A percentile compares a stretch with the other conserved stretches of the same genome.
Conservation (phyloP, 2,113 vertebrate species). For the Periophthalmus modestus region DNA sequence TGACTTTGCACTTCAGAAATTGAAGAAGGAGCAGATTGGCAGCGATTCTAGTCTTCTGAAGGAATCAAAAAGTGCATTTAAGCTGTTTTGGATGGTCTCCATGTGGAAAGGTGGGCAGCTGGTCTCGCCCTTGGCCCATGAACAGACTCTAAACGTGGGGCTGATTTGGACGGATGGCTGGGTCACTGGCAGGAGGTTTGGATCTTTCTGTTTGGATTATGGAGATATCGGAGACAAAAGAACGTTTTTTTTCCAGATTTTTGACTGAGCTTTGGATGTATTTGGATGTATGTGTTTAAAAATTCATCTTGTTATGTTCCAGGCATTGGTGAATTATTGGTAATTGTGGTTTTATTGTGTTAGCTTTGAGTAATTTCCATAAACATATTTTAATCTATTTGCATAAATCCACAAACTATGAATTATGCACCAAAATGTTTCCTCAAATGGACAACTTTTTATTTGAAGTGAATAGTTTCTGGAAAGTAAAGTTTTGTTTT, state of each 20-base stretch:
- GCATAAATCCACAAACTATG: too few species aligned
- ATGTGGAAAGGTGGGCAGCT: constrained; percentile 13
- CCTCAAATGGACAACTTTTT: not conserved
- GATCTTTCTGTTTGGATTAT: constrained; percentile 25
- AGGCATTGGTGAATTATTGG: not conserved
- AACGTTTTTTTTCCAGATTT: not conserved
- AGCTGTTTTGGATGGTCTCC: constrained; percentile 3
- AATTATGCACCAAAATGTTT: not conserved
- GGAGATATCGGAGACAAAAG: not conserved
- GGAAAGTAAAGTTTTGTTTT: too few species aligned
- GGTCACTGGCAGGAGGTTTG: constrained; percentile 39
- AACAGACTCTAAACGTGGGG: constrained; percentile 41
- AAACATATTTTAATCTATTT: too few species aligned
- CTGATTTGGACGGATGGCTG: constrained; percentile 37
- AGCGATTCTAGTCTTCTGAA: not conserved
- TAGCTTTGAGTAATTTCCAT: too few species aligned
- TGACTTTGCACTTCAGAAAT: not conserved
- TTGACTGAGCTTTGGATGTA: too few species aligned
- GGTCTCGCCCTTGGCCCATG: constrained; percentile 25
- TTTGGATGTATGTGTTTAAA: not conserved
- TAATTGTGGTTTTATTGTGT: not conserved
- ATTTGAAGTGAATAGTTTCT: not conserved
- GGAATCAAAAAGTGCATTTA: constrained; percentile 8
- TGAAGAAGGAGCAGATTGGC: not conserved
- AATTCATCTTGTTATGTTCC: not conserved